Base-by-base conservation (phyloP, 2,888 invertebrate genomes). In the Hirtodrosophila confusa region DNA sequence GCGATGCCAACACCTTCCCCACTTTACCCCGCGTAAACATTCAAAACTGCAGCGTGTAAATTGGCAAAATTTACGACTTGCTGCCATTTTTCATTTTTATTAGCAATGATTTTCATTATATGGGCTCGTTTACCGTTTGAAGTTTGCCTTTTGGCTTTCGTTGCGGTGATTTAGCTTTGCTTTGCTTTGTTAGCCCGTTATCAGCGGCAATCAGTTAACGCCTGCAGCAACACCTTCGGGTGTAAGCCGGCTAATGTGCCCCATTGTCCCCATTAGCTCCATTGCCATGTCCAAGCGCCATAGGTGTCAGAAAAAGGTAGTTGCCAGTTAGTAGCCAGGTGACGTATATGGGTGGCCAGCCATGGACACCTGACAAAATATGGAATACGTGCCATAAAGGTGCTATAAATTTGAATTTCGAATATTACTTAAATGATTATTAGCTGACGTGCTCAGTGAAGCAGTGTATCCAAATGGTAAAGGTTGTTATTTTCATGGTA, bases 71-170 rank as follows among this genome's bases (percentile, higher is more conserved):
- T 75, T 73, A 75, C 78, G 57, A 66, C 24, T 43, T 43, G 69
- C 50, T 49, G 65, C 58, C 66, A 75, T 73, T 78, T 84, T 56
- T 60, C 65, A 68, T 60, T 50, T 80, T 69, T 63, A 66, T 71
- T 55, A 55, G 62, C 41, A 47, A 27, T 62, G 44, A 40, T 68
- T 57, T 62, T 24, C 47, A 41, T 47, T 63, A 55, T 44, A 67
- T 61, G 58, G 49, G 67, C 53, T 17, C 35, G 55, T 41, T 62
- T 53, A 50, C 24, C 54, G 27, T 41, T 43, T 27, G 35, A 17
- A 17, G 17, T 17, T 17, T 17, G 27, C 24, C 37, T 12, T 48
- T 39, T 39, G 33, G 45, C 36, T 53, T 54, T 27, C 17, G 17
- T 17, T 17, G 17, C 17, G 17, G 17, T 17, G 17, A 17, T 17